phyloP scores from a whole-genome alignment of 2,888 invertebrate species.

The Drosophila fungiperda region DNA sequence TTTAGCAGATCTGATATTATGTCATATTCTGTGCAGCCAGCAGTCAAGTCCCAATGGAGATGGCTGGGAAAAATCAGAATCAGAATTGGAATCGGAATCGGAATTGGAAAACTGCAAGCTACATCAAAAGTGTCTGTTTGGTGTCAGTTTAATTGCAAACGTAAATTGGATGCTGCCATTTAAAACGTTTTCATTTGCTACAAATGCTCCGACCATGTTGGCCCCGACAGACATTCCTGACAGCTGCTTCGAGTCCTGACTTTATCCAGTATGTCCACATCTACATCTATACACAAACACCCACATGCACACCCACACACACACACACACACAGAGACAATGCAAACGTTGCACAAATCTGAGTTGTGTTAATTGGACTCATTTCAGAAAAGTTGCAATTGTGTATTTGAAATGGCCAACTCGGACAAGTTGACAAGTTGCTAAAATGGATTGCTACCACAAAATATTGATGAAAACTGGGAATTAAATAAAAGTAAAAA shows the following conservation, averaged over 20 bases:
- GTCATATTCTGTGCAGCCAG: constrained; percentile 43
- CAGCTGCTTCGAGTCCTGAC: constrained; percentile 44
- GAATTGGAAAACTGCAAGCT: constrained; percentile 45
- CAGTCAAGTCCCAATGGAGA: constrained; percentile 9
- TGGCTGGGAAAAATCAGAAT: background rate
- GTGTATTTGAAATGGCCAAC: constrained; percentile 69
- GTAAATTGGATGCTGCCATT: constrained; percentile 82
- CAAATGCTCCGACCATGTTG: constrained; percentile 44
- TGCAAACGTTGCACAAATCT: constrained; percentile 78
- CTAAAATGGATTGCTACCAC: constrained; percentile 28
- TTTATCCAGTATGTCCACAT: constrained; percentile 9
- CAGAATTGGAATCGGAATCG: too few relatives aligned
- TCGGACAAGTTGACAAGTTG: constrained; percentile 54
- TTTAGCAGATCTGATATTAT: constrained; percentile 46
- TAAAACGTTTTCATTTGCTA: constrained; percentile 77
- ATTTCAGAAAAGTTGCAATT: constrained; percentile 71
- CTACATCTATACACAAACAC: background rate
- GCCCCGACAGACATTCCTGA: constrained; percentile 65
- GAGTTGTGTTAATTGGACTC: constrained; percentile 77
- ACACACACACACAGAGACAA: constrained; percentile 20
- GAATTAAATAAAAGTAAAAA: background rate
- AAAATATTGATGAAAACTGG: background rate
- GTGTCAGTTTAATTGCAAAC: constrained; percentile 83
- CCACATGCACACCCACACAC: constrained; percentile 1
- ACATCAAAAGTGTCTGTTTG: constrained; percentile 82